Percentiles rank a stretch among this genome's conserved stretches.
These are phyloP conservation scores for Toxotes chatareus DNA, from an alignment of 2,113 vertebrate species.

Conservation along the genomic window DNA sequence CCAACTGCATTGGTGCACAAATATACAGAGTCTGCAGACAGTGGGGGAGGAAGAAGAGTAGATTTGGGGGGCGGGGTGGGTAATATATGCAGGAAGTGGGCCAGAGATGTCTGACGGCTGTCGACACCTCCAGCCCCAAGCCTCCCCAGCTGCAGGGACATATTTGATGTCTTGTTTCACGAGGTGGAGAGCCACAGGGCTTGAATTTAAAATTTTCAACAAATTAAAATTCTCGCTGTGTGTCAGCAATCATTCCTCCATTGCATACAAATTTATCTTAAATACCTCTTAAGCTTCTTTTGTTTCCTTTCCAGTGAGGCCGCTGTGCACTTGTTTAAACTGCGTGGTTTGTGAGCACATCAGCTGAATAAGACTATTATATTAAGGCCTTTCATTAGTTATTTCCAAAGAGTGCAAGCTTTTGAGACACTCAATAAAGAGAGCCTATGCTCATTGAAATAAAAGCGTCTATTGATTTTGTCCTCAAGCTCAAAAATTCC, in stretches of 20 bases:
- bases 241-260: slow-evolving; percentile 38
- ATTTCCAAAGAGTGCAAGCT: slow-evolving; percentile 9
- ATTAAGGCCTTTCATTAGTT: slow-evolving; percentile 2
- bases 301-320: slow-evolving; percentile 13
- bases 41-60: background rate
- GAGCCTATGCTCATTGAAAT: slow-evolving; percentile 41
- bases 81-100: slow-evolving; percentile 58
- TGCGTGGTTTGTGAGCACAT: background rate
- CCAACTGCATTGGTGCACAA: slow-evolving; percentile 29
- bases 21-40: background rate
- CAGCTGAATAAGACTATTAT: slow-evolving; percentile 26
- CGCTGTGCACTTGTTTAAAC: background rate
- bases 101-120: slow-evolving; percentile 55
- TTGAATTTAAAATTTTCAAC: slow-evolving; percentile 60
- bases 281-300: slow-evolving; percentile 24
- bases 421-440: slow-evolving; percentile 34
- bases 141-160: slow-evolving; percentile 53
- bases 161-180: slow-evolving; percentile 74
- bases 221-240: slow-evolving; percentile 61
- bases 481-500: slow-evolving; percentile 25
- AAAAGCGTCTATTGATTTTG: slow-evolving; percentile 48
- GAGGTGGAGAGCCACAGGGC: slow-evolving; percentile 40
- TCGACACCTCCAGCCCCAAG: slow-evolving; percentile 54
- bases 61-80: background rate
- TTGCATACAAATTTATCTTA: slow-evolving; percentile 68